Base-by-base conservation (phyloP, 2,797 vertebrate species). In the Prunella strophiata region DNA sequence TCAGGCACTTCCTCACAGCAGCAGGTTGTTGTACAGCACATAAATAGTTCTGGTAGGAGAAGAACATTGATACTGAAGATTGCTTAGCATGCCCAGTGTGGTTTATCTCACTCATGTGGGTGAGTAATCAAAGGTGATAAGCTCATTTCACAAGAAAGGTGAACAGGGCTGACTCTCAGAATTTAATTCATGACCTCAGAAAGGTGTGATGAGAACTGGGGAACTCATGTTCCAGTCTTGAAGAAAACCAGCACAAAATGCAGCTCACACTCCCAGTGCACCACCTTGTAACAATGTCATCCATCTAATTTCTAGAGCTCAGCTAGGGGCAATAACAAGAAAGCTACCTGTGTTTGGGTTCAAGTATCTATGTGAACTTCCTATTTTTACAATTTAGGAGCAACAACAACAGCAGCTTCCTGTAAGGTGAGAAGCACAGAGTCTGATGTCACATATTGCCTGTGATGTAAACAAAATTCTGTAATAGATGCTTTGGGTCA, bases 1-100 rank as follows among this genome's bases (percentile, higher is more conserved):
- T 12, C 0, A 0, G 19, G 7, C 42, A 20, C 30, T 50, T 67
- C 29, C 0, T 76, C 62, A 62, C 1, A 3, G 25, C 11, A 42
- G 40, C 48, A 84, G 23, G 13, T 57, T 43, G 5, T 67, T 88
- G 25, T 62, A 40, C 23, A 47, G 16, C 10, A 25, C 51, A 2
- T 29, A 48, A 72, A 8, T 75, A 66, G 34, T 57, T 73, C 25
- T 38, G 9, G 15, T 23, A 19, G 18, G 16, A 79, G 45, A 20
- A 81, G 17, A 76, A 27, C 7, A 2, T 65, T 85, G 68, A 50
- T 78, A 34, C 23, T 78, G 80, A 81, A 78, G 23, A 76, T 62
- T 2, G 2, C 11, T 63, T 89, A 42, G 16, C 51, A 15, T 47
- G 61, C n/a, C 30, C 74, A 32, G 13, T 26, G 16, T 80, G 40